phyloP scores from a whole-genome alignment of 1,140 invertebrate genomes.

The Bilobella aurantiaca region DNA sequence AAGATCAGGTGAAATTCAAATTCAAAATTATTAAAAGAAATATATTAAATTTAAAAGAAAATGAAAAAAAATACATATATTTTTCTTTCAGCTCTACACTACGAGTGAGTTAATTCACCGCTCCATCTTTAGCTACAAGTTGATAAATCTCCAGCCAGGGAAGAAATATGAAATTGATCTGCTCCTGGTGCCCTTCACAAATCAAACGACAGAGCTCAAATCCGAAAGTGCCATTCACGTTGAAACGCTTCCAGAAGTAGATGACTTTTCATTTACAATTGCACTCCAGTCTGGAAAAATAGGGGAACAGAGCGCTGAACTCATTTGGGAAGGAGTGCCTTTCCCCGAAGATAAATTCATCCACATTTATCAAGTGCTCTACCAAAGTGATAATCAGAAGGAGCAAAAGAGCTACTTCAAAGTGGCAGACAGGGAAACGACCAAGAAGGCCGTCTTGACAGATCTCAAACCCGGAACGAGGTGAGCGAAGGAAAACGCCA shows the following conservation, averaged over 20 bases:
- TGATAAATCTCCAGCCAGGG: constrained; percentile 59
- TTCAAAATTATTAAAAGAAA: constrained; percentile 8
- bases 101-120: constrained; percentile 65
- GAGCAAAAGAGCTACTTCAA: constrained; percentile 72
- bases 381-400: constrained; percentile 56
- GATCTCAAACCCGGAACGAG: constrained; percentile 67
- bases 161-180: constrained; percentile 65
- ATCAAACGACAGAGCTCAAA: constrained; percentile 59
- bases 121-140: constrained; percentile 56
- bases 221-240: constrained; percentile 56
- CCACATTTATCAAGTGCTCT: constrained; percentile 77
- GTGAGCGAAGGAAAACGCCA: too few relatives aligned
- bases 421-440: constrained; percentile 65
- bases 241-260: constrained; percentile 45
- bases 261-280: constrained; percentile 71
- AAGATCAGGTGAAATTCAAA: constrained; percentile 49
- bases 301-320: constrained; percentile 60
- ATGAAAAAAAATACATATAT: not conserved
- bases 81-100: constrained; percentile 47
- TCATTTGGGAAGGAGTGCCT: constrained; percentile 70
- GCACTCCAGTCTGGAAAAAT: constrained; percentile 60
- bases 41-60: not conserved
- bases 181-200: constrained; percentile 61
- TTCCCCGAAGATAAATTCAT: constrained; percentile 79
- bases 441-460: constrained; percentile 54